phyloP scores from a whole-genome alignment of 2,888 invertebrate genomes.

The Mycogona germanica region DNA sequence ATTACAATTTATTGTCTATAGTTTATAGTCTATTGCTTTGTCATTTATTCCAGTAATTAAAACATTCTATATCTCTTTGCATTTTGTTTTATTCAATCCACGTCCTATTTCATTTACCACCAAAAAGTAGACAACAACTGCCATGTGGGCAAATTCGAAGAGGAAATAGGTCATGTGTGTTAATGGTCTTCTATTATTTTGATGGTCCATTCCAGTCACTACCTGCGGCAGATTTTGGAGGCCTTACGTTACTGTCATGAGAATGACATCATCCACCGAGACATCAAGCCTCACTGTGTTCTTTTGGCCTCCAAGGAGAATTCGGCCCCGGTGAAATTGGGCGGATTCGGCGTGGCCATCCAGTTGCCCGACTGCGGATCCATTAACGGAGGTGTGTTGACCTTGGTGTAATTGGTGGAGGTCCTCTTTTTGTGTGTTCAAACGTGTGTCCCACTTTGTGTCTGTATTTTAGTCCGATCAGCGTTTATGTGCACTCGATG shows the following conservation, averaged over 20 bases:
- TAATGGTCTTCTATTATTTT: constrained; percentile 31
- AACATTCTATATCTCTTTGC: too few species aligned
- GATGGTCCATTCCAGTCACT: too few species aligned
- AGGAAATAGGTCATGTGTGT: neutral
- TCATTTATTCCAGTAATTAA: too few species aligned
- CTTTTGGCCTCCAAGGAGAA: constrained; percentile 92
- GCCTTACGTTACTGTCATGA: constrained; percentile 96
- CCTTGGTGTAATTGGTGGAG: too few species aligned
- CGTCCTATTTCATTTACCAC: constrained; percentile 3
- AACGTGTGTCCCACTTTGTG: too few species aligned
- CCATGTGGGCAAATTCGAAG: neutral
- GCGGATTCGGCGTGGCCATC: constrained; percentile 93
- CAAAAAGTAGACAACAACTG: neutral
- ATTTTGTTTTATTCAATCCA: neutral
- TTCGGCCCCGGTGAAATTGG: constrained; percentile 94
- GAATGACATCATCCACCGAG: constrained; percentile 94
- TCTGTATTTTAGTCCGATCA: too few species aligned
- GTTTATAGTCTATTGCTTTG: too few species aligned
- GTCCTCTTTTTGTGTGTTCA: too few species aligned
- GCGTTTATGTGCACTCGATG: too few species aligned
- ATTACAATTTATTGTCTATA: too few species aligned
- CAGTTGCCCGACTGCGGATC: constrained; percentile 50
- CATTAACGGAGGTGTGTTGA: constrained; percentile 34
- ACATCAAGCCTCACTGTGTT: constrained; percentile 94
- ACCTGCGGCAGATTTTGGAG: constrained; percentile 96